Evolutionary conservation across 2,797 vertebrate genomes (phyloP).

Genomic region (Aselliscus stoliczkanus): DNA sequence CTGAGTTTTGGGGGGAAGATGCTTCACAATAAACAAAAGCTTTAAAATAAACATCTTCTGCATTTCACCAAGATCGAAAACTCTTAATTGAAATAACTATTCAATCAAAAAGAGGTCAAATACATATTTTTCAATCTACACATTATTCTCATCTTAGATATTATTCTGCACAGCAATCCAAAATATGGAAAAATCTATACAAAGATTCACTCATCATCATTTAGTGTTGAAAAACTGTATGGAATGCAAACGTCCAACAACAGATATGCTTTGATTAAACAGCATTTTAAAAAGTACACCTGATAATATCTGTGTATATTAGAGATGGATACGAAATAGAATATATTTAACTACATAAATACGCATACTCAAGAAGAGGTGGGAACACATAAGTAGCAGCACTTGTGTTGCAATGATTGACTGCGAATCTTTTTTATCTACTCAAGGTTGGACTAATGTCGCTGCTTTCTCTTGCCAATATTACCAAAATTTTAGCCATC

Average conservation of each 20-base stretch:
- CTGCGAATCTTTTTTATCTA: too few species aligned
- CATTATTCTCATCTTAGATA: background rate
- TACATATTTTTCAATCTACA: background rate
- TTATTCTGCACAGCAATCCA: background rate
- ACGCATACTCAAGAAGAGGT: background rate
- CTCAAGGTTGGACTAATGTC: background rate
- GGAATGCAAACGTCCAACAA: background rate
- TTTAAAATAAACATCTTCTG: background rate
- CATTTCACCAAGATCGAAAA: background rate
- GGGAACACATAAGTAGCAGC: background rate
- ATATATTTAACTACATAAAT: background rate
- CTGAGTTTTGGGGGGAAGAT: background rate
- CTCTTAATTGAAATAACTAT: background rate
- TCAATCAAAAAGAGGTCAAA: background rate
- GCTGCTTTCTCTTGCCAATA: background rate
- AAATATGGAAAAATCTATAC: background rate
- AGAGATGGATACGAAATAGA: background rate
- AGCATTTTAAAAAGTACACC: background rate
- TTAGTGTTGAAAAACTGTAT: background rate
- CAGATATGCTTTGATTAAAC: background rate
- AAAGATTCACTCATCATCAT: background rate
- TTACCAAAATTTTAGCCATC: background rate
- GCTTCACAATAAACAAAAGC: background rate
- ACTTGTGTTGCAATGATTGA: accelerated
- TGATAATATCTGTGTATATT: background rate